Evolutionary conservation across 2,888 invertebrate species (phyloP).

Genomic region (Caradrina clavipalpis): DNA sequence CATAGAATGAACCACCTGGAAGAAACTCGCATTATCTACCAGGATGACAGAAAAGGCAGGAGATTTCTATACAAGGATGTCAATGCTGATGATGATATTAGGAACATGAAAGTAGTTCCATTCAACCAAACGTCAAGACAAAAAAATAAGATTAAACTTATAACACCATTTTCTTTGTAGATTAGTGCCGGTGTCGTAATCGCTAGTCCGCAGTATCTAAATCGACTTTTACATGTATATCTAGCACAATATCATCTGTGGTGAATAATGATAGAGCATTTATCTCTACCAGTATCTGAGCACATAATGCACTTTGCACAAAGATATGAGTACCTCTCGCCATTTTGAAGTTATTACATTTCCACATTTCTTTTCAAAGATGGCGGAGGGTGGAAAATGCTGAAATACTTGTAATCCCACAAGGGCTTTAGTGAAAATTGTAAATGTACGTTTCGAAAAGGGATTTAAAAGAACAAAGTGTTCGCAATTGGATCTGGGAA

Average conservation of each 20-base stretch:
- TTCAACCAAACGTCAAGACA: conserved; percentile 1
- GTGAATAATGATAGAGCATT: conserved; percentile 41
- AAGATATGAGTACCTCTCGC: conserved; percentile 46
- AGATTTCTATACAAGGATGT: background rate
- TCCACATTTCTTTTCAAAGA: conserved; percentile 47
- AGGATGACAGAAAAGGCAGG: background rate
- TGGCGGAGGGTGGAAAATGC: conserved; percentile 1
- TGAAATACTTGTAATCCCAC: conserved; percentile 15
- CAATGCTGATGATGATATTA: background rate
- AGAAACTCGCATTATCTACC: too few relatives aligned
- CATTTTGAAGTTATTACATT: conserved; percentile 46
- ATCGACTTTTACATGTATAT: conserved; percentile 21
- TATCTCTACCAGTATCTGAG: conserved; percentile 39
- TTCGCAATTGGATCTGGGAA: background rate
- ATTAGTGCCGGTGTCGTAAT: conserved; percentile 8
- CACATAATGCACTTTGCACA: conserved; percentile 43
- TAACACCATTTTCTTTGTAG: background rate
- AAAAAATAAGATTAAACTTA: conserved; percentile 1
- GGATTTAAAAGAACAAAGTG: conserved; percentile 1
- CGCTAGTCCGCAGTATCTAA: conserved; percentile 16
- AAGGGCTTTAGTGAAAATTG: conserved; percentile 29
- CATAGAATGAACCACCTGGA: background rate
- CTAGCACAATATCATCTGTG: conserved; percentile 14
- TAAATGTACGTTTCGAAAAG: conserved; percentile 11
- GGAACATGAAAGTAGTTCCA: background rate